Percentiles rank a stretch among this genome's conserved stretches.
These are phyloP conservation scores for Carpatolechia fugitivella DNA, from an alignment of 2,888 invertebrate species.

Conservation along the genomic window DNA sequence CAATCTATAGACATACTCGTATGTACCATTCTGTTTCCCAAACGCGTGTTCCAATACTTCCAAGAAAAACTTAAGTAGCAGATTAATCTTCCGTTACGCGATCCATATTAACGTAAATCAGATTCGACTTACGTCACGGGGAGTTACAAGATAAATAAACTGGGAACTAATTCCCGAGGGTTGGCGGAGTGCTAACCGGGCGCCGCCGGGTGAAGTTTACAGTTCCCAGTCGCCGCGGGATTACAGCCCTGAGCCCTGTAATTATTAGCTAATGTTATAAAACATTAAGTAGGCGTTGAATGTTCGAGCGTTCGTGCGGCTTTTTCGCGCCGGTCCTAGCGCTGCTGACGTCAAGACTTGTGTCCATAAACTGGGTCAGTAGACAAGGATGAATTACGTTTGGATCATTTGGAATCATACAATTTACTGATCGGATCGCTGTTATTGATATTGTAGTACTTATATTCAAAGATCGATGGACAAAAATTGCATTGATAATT, in stretches of 20 bases:
- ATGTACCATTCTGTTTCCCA: neutral
- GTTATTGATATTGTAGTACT: no score
- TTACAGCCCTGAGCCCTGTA: neutral
- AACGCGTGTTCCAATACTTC: neutral
- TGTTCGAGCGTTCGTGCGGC: constrained; percentile 43
- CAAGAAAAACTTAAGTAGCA: neutral
- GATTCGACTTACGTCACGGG: constrained; percentile 17
- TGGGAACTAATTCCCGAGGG: constrained; percentile 13
- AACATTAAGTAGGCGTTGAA: constrained; percentile 45
- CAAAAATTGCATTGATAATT: no score
- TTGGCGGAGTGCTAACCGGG: constrained; percentile 6
- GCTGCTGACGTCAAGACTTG: constrained; percentile 63
- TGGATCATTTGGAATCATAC: constrained; percentile 41
- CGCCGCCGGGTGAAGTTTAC: constrained; percentile 16
- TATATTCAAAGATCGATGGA: no score
- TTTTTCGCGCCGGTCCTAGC: constrained; percentile 53
- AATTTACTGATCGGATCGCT: neutral
- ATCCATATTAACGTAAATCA: constrained; percentile 13
- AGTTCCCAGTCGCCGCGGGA: neutral
- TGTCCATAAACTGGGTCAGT: constrained; percentile 73
- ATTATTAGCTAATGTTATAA: constrained; percentile 29
- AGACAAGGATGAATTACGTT: constrained; percentile 67
- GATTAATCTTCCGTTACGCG: constrained; percentile 13
- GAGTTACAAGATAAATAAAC: constrained; percentile 18
- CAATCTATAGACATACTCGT: no score